These are phyloP conservation scores for Drosophila quadrilineata DNA, from an alignment of 1,140 invertebrate species.

Conservation along the genomic window DNA sequence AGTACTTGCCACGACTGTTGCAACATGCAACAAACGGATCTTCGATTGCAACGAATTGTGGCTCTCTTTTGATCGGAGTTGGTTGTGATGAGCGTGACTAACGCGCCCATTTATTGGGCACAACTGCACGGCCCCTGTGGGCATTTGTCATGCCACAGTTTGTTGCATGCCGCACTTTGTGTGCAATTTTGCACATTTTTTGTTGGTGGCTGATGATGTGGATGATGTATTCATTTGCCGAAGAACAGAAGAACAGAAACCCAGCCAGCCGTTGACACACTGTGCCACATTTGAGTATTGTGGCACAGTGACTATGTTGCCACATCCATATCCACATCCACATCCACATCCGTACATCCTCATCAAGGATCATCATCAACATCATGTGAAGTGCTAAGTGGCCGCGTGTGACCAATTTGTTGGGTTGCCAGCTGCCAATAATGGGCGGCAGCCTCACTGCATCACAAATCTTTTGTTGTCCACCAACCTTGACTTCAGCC, in stretches of 20 bases:
- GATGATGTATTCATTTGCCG: conserved; percentile 66
- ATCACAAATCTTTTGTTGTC: too few relatives aligned
- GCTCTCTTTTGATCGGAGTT: conserved; percentile 28
- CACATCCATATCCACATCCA: neutral
- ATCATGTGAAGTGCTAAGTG: conserved; percentile 67
- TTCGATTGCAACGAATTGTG: neutral
- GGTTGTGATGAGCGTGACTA: conserved; percentile 54
- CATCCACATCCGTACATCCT: too few relatives aligned
- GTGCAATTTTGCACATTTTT: conserved; percentile 43
- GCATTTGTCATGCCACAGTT: conserved; percentile 40
- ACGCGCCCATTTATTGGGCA: conserved; percentile 14
- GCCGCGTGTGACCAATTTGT: conserved; percentile 70
- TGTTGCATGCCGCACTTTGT: conserved; percentile 33
- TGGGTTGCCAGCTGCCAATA: conserved; percentile 55
- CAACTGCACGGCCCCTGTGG: neutral
- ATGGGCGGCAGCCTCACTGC: neutral
- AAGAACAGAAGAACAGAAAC: neutral
- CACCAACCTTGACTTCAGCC: conserved; percentile 3
- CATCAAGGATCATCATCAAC: conserved; percentile 9
- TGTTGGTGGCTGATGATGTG: conserved; percentile 18
- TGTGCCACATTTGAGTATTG: neutral
- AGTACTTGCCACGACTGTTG: neutral
- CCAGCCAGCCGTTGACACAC: neutral
- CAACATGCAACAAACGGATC: neutral
- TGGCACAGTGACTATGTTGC: neutral